These are phyloP conservation scores for Penaeus japonicus DNA, from an alignment of 1,140 invertebrate species.

Conservation along the genomic window DNA sequence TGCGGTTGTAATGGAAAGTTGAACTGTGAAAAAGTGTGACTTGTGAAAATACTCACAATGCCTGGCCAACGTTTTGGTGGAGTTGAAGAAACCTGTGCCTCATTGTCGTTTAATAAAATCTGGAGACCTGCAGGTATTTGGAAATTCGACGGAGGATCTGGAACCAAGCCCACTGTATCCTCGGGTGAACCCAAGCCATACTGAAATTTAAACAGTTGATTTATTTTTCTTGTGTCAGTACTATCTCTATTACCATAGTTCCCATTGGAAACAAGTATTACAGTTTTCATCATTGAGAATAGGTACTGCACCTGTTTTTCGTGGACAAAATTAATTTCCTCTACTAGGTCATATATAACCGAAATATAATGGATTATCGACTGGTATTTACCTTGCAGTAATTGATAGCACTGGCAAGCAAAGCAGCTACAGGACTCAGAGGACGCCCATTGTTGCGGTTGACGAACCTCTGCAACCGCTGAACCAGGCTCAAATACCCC, in stretches of 20 bases:
- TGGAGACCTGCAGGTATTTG: neutral
- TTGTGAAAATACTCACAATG: neutral
- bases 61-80: slow-evolving; percentile 21
- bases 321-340: no score
- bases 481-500: slow-evolving; percentile 18
- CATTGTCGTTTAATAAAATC: neutral
- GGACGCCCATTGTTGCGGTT: slow-evolving; percentile 22
- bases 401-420: neutral
- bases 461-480: neutral
- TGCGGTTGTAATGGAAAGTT: no score
- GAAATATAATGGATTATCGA: no score
- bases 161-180: neutral
- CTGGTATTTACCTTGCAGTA: slow-evolving; percentile 6
- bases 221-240: no score
- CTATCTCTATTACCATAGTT: no score
- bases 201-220: neutral
- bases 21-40: no score
- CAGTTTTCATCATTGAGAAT: no score
- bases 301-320: no score
- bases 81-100: neutral
- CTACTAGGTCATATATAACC: no score
- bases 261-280: no score
- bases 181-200: neutral
- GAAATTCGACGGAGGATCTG: neutral
- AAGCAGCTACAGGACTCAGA: slow-evolving; percentile 17